A percentile compares a stretch with the other conserved stretches of the same genome.
Conservation (phyloP, 1,140 invertebrate species). For the Alviniconcha marisindica region DNA sequence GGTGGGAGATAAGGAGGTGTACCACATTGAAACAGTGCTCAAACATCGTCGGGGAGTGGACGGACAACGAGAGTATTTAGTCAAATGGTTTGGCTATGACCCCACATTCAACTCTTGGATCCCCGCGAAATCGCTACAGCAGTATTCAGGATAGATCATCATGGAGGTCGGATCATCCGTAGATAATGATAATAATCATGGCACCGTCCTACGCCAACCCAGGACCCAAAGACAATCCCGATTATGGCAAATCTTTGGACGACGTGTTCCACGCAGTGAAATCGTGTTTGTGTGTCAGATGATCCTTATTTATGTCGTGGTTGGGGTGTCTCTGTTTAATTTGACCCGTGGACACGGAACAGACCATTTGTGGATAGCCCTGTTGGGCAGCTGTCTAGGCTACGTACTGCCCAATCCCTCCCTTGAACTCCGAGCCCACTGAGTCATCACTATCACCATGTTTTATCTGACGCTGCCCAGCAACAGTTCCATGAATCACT, state of each 20-base stretch:
- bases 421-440: neutral
- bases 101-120: conserved; percentile 15
- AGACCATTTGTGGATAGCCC: conserved; percentile 8
- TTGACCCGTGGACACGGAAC: conserved; percentile 13
- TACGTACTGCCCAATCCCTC: neutral
- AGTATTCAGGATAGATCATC: too few species aligned
- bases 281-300: conserved; percentile 23
- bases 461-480: conserved; percentile 22
- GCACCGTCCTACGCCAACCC: neutral
- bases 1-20: neutral
- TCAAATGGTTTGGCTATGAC: conserved; percentile 6
- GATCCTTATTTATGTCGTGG: conserved; percentile 26
- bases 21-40: neutral
- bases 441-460: neutral
- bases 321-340: conserved; percentile 29
- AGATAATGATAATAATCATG: neutral
- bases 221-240: neutral
- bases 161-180: too few species aligned
- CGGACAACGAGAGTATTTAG: conserved; percentile 1
- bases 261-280: conserved; percentile 1
- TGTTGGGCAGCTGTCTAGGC: conserved; percentile 2
- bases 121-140: too few species aligned
- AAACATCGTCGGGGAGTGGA: neutral
- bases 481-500: neutral
- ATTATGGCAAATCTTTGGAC: neutral